phyloP scores from a whole-genome alignment of 2,888 invertebrate species.

The Marasmarcha lunaedactyla region DNA sequence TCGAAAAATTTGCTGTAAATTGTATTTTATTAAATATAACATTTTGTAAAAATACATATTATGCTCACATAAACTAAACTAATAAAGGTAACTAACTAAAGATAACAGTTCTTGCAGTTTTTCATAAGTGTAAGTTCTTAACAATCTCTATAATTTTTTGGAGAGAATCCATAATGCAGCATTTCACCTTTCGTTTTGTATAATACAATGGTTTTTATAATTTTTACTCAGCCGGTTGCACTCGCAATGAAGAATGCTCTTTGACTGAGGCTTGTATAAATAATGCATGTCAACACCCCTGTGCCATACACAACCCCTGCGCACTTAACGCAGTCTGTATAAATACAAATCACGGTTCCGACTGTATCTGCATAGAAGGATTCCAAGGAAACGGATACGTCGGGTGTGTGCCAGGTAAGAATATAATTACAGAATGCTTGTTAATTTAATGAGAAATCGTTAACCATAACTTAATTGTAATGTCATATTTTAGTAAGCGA shows the following conservation, averaged over 20 bases:
- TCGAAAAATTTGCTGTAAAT: no score
- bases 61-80: no score
- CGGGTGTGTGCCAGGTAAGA: slow-evolving; percentile 82
- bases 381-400: slow-evolving; percentile 89
- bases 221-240: slow-evolving; percentile 82
- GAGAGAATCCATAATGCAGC: no score
- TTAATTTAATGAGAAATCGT: background rate
- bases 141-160: no score
- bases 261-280: slow-evolving; percentile 89
- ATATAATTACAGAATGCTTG: slow-evolving; percentile 5
- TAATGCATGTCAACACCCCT: slow-evolving; percentile 87
- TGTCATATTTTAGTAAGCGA: slow-evolving; percentile 35
- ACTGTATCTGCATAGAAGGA: slow-evolving; percentile 87
- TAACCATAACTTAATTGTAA: no score
- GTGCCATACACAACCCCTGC: slow-evolving; percentile 87
- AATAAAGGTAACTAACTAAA: no score
- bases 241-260: slow-evolving; percentile 86
- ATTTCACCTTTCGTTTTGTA: slow-evolving; percentile 18
- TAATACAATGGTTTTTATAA: slow-evolving; percentile 30
- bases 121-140: no score
- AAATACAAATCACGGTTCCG: slow-evolving; percentile 88
- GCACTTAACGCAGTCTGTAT: slow-evolving; percentile 86
- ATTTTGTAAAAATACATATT: no score
- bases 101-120: no score
- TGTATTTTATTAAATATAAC: no score